These are phyloP conservation scores for Hyposmocoma kahamanoa DNA, from an alignment of 1,140 invertebrate genomes.

Conservation along the genomic window DNA sequence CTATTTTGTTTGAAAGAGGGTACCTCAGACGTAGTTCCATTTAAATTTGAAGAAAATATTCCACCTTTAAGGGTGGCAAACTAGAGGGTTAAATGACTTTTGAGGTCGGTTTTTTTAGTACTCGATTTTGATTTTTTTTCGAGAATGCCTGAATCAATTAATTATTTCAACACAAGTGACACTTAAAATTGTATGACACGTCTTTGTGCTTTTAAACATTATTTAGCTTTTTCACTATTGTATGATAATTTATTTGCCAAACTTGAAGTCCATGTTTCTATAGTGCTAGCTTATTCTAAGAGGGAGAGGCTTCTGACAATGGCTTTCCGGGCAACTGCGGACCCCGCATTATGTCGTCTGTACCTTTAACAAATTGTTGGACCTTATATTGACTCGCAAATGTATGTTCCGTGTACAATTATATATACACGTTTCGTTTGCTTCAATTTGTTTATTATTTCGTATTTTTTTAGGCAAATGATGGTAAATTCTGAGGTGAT, in stretches of 20 bases:
- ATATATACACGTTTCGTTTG: neutral
- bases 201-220: too few relatives aligned
- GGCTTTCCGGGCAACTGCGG: constrained; percentile 19
- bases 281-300: constrained; percentile 7
- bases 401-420: constrained; percentile 10
- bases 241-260: neutral
- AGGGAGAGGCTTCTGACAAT: constrained; percentile 13
- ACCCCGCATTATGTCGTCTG: constrained; percentile 6
- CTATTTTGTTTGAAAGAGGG: too few relatives aligned
- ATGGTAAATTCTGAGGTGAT: too few relatives aligned
- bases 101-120: too few relatives aligned
- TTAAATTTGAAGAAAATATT: too few relatives aligned
- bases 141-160: too few relatives aligned
- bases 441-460: neutral
- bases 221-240: neutral
- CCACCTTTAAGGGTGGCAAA: too few relatives aligned
- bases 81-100: too few relatives aligned
- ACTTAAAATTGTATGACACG: too few relatives aligned
- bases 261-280: neutral
- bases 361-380: constrained; percentile 13
- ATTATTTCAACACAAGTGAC: too few relatives aligned
- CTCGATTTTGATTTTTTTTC: too few relatives aligned
- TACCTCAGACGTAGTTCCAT: too few relatives aligned
- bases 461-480: neutral
- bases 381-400: constrained; percentile 17